Base-by-base conservation (phyloP, 2,888 invertebrate genomes). In the Pycnomerus fuliginosus region DNA sequence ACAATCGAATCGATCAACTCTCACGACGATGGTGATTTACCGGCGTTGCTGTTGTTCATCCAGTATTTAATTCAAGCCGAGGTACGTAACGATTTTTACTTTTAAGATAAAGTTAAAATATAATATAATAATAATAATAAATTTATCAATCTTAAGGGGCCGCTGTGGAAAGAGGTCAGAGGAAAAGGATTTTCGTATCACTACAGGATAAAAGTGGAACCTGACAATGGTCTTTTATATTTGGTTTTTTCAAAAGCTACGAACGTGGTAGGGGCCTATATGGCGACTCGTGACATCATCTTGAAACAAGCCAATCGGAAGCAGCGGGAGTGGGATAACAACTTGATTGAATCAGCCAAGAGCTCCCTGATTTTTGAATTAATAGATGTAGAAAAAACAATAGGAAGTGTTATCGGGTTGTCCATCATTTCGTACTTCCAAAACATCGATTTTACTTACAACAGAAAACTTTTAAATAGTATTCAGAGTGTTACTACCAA, bases 41-140 rank as follows among this genome's bases (percentile, higher is more conserved):
- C 92, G 5, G 82, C 89, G 33, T 73, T 93, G 16, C 72, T 84
- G 56, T 83, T 93, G 16, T 87, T 87, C 52, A 75, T 91, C 52
- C 89, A 92, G 73, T 95, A 93, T 74, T 81, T 94, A 58, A 86
- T 83, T 3, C 92, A 92, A 71, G 76, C 86, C 0, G 92, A 93
- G 78, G 89, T 85, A 66, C 61, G 29, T 12, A 32, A n/a, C n/a
- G n/a, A n/a, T n/a, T n/a, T n/a, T n/a, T n/a, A n/a, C n/a, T n/a
- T n/a, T n/a, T n/a, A n/a, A n/a, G n/a, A n/a, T n/a, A n/a, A n/a
- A n/a, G n/a, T n/a, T n/a, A n/a, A n/a, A n/a, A n/a, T n/a, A n/a
- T n/a, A n/a, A n/a, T n/a, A n/a, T n/a, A n/a, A n/a, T n/a, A n/a
- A n/a, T n/a, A n/a, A n/a, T n/a, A n/a, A n/a, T n/a, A n/a, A n/a